These are phyloP conservation scores for Columbina picui DNA, from an alignment of 2,113 vertebrate genomes.

Conservation along the genomic window DNA sequence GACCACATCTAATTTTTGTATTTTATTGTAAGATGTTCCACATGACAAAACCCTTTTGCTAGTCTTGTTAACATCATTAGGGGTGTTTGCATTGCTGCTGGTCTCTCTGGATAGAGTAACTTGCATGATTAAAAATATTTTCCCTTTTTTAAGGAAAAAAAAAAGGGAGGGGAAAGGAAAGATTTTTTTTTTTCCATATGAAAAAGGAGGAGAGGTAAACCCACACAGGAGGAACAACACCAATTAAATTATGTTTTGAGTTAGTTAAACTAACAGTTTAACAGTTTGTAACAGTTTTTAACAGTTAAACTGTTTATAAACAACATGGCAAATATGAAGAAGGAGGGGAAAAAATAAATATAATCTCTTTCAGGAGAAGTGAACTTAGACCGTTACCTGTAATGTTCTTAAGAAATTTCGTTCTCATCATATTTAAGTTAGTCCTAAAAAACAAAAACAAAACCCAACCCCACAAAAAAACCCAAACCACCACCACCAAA, in stretches of 20 bases:
- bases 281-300: too few relatives aligned
- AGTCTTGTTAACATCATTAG: background rate
- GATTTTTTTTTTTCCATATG: background rate
- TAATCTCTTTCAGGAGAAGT: background rate
- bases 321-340: background rate
- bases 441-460: background rate
- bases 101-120: background rate
- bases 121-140: background rate
- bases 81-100: background rate
- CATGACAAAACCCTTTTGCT: background rate
- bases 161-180: background rate
- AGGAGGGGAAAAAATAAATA: background rate
- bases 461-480: accelerated
- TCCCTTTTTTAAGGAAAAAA: background rate
- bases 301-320: background rate
- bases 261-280: too few relatives aligned
- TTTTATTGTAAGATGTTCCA: background rate
- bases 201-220: background rate
- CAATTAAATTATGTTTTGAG: background rate
- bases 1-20: background rate
- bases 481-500: accelerated
- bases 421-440: background rate
- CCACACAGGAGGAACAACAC: background rate
- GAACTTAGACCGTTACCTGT: background rate
- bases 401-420: background rate